Percentiles rank a stretch among this genome's conserved stretches.
phyloP scores from a whole-genome alignment of 2,888 invertebrate species.

The Lobophora halterata region DNA sequence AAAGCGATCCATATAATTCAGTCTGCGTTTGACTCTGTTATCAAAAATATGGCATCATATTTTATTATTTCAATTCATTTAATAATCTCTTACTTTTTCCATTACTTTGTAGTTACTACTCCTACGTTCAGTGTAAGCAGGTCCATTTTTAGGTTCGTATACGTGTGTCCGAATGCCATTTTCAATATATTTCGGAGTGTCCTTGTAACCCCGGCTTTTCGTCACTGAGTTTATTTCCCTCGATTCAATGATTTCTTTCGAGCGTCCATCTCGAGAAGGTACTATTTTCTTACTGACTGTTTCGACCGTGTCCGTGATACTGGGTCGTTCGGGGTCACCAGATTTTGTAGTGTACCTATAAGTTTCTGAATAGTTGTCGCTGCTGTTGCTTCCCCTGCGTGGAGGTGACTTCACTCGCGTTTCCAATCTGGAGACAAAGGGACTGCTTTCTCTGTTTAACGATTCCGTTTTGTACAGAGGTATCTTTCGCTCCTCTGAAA shows the following conservation, averaged over 20 bases:
- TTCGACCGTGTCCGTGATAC: conserved; percentile 86
- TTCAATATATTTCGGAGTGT: conserved; percentile 80
- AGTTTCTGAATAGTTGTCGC: conserved; percentile 86
- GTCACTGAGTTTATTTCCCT: conserved; percentile 86
- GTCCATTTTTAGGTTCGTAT: conserved; percentile 65
- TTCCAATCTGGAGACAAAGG: conserved; percentile 69
- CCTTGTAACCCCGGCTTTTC: conserved; percentile 81
- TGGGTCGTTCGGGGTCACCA: conserved; percentile 84
- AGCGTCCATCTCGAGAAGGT: conserved; percentile 83
- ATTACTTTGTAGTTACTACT: conserved; percentile 72
- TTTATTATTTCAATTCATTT: conserved; percentile 25
- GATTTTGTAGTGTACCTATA: conserved; percentile 85
- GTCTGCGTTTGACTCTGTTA: conserved; percentile 66
- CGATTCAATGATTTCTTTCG: conserved; percentile 85
- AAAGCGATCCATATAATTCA: conserved; percentile 61
- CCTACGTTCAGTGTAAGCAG: conserved; percentile 63
- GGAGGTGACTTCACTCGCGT: conserved; percentile 72
- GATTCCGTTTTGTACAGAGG: conserved; percentile 74
- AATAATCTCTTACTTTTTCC: conserved; percentile 76
- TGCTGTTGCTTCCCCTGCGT: conserved; percentile 84
- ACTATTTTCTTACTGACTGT: conserved; percentile 85
- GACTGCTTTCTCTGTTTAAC: conserved; percentile 70
- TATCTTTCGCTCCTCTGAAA: conserved; percentile 68
- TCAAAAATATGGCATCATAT: conserved; percentile 59
- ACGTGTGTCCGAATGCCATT: conserved; percentile 64